phyloP scores from a whole-genome alignment of 1,140 invertebrate species.

The Tetranychus cinnabarinus region DNA sequence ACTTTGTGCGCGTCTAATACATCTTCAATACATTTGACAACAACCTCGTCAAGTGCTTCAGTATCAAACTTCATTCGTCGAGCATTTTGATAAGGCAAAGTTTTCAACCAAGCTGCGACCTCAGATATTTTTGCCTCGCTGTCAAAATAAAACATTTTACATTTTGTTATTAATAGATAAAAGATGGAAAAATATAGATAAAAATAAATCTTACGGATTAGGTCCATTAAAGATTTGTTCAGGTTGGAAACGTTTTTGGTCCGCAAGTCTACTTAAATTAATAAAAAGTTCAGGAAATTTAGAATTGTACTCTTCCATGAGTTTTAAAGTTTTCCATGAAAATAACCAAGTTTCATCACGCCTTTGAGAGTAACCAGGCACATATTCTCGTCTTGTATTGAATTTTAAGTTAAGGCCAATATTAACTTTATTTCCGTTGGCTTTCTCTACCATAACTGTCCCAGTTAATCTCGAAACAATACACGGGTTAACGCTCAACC shows the following conservation, averaged over 20 bases:
- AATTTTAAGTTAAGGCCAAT: slow-evolving; percentile 79
- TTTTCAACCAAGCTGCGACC: slow-evolving; percentile 41
- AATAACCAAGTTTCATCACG: slow-evolving; percentile 45
- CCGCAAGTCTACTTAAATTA: slow-evolving; percentile 17
- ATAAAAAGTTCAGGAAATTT: slow-evolving; percentile 50
- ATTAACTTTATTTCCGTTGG: slow-evolving; percentile 36
- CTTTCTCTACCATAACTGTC: slow-evolving; percentile 34
- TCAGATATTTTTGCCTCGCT: slow-evolving; percentile 26
- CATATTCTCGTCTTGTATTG: slow-evolving; percentile 44
- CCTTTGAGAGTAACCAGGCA: slow-evolving; percentile 55
- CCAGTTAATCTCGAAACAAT: slow-evolving; percentile 62
- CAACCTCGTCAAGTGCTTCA: slow-evolving; percentile 37
- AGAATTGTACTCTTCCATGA: slow-evolving; percentile 39
- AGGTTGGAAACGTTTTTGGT: slow-evolving; percentile 21
- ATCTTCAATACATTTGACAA: slow-evolving; percentile 35
- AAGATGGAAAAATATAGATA: not conserved
- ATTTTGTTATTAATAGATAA: no score
- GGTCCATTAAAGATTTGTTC: not conserved
- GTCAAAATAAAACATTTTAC: slow-evolving; percentile 1
- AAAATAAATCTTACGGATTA: not conserved
- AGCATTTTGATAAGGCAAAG: slow-evolving; percentile 32
- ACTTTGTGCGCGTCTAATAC: slow-evolving; percentile 22
- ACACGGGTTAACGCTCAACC: slow-evolving; percentile 35
- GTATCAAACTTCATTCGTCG: slow-evolving; percentile 37
- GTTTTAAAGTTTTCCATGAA: slow-evolving; percentile 43